Evolutionary conservation across 64 coral and sea anemone species (phyloP).

Genomic region (Anthopleura sola): DNA sequence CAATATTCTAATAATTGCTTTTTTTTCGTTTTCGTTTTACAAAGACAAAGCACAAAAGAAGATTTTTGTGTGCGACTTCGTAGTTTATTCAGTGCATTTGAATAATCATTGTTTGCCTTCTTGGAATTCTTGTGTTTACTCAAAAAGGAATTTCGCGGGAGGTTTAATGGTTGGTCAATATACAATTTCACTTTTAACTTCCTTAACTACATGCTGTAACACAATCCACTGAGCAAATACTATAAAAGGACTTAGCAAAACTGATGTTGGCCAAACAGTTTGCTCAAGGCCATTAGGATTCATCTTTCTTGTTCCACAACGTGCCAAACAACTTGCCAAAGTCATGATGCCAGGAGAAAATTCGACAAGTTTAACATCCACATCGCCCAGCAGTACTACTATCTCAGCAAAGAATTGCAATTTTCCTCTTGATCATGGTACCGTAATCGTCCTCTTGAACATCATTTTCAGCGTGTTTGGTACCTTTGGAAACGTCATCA

Average conservation of each 20-base stretch:
- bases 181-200: background rate
- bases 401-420: background rate
- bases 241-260: too few relatives aligned
- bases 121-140: background rate
- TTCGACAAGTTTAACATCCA: background rate
- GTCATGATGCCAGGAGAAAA: background rate
- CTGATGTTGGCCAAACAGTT: too few relatives aligned
- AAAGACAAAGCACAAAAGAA: background rate
- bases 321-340: background rate
- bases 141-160: background rate
- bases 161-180: background rate
- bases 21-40: too few relatives aligned
- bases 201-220: too few relatives aligned
- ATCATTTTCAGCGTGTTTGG: slow-evolving; percentile 19
- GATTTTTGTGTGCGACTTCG: background rate
- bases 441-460: background rate
- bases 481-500: slow-evolving; percentile 23
- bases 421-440: slow-evolving; percentile 6
- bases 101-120: too few relatives aligned
- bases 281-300: too few relatives aligned
- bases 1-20: too few relatives aligned
- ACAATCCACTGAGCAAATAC: too few relatives aligned
- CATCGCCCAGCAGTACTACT: background rate
- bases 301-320: too few relatives aligned
- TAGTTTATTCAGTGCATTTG: too few relatives aligned